Evolutionary conservation across 2,113 vertebrate genomes (phyloP).

Genomic region (Anser brachyrhynchus): DNA sequence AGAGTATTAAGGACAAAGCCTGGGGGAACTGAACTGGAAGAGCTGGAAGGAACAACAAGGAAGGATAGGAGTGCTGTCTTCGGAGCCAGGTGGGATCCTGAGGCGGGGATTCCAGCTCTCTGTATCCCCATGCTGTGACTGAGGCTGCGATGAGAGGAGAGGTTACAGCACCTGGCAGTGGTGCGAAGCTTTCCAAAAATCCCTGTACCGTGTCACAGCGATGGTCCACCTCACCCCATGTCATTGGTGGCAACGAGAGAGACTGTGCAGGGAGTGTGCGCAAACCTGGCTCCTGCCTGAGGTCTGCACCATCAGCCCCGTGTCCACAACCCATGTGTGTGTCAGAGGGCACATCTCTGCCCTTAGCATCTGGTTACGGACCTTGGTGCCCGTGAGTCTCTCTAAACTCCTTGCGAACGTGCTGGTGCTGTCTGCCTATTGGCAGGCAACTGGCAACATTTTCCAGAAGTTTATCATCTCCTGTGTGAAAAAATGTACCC

Average conservation of each 20-base stretch:
- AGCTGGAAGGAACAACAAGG: background rate
- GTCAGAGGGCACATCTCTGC: background rate
- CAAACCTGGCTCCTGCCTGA: background rate
- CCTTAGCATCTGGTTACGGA: background rate
- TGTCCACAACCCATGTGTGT: background rate
- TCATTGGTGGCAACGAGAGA: background rate
- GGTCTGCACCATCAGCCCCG: background rate
- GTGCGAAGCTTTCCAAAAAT: background rate
- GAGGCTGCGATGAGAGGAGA: background rate
- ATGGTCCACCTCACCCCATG: background rate
- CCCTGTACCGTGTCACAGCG: background rate
- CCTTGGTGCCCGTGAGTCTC: background rate
- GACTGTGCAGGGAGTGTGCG: background rate
- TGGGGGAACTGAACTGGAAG: background rate
- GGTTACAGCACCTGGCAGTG: background rate
- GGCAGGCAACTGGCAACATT: background rate
- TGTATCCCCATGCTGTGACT: background rate
- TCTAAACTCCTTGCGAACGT: background rate
- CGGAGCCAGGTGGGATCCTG: background rate
- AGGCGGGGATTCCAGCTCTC: background rate
- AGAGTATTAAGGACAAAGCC: background rate
- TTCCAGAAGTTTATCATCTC: background rate
- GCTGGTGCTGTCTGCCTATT: background rate
- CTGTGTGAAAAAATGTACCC: background rate
- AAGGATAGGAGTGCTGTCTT: background rate